Evolutionary conservation across 2,888 invertebrate genomes (phyloP), one percentile per base, ranked within the genome.

Genomic region (Plebejus anna): DNA sequence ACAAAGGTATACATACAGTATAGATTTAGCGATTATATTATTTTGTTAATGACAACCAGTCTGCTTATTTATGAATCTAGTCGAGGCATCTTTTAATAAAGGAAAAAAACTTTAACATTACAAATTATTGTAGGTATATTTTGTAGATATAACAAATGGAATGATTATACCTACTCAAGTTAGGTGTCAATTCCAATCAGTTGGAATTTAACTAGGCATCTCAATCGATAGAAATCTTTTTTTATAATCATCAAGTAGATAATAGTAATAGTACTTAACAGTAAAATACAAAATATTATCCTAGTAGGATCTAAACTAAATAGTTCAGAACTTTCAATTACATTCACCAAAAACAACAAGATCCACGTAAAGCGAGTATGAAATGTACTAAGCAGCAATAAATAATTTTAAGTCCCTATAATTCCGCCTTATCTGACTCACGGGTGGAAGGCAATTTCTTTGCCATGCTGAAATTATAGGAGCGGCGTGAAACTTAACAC

Each of bases 401-500:
- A 84, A 83, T 84, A 83, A 84, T 83, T 80, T 82, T 80, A 86
- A 85, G 83, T 85, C 83, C 81, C 84, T 86, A 86, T 85, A 88
- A 87, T 87, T 87, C 82, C 82, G 73, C 82, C 85, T 86, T 88
- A 87, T 87, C 87, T 83, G 80, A 80, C 81, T 78, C 77, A 80
- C 78, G 76, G 83, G 79, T 82, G 81, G 82, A 83, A 84, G 80
- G 88, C 83, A 85, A 88, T 88, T 88, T 88, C 88, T 89, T 88
- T 86, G 82, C 84, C 80, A 79, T 81, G 79, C 84, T 82, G 80
- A 86, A 88, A 87, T 88, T 88, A 88, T 85, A 84, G 84, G 82
- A 85, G 81, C 80, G 77, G 83, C 80, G 84, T 80, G 85, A 83
- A 87, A 87, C 85, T 79, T 83, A 83, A 87, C 84, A 85, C 86